These are phyloP conservation scores for Prochilodus magdalenae DNA, from an alignment of 2,113 vertebrate genomes.

Conservation along the genomic window DNA sequence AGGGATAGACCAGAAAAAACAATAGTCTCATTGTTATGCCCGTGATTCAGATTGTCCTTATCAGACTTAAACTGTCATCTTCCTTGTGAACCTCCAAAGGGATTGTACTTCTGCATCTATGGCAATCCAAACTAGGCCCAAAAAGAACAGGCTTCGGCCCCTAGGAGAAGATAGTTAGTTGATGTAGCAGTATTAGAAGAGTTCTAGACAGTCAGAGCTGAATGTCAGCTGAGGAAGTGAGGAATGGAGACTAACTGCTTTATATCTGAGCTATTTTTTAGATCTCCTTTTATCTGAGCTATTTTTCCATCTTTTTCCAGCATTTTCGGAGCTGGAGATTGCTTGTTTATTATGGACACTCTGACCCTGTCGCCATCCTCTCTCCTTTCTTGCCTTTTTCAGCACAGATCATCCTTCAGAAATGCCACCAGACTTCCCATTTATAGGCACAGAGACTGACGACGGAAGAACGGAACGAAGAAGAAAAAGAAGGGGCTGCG, in stretches of 20 bases:
- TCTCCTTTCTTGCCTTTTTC: slow-evolving; percentile 56
- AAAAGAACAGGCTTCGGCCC: background rate
- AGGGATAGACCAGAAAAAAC: background rate
- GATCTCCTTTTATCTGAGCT: slow-evolving; percentile 49
- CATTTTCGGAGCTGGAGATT: slow-evolving; percentile 55
- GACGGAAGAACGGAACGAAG: slow-evolving; percentile 47
- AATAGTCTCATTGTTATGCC: too few relatives aligned
- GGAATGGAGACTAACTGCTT: slow-evolving; percentile 21
- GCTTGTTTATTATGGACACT: slow-evolving; percentile 51
- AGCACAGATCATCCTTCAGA: slow-evolving; percentile 33
- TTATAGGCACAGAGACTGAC: slow-evolving; percentile 61
- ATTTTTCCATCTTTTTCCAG: slow-evolving; percentile 58
- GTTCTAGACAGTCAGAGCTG: background rate
- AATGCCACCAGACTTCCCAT: slow-evolving; percentile 64
- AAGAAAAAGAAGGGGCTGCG: slow-evolving; percentile 31
- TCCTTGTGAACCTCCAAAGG: background rate
- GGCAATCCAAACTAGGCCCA: background rate
- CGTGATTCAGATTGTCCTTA: background rate
- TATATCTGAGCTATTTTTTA: slow-evolving; percentile 53
- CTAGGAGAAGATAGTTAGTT: background rate
- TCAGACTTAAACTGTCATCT: background rate
- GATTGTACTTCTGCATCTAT: background rate
- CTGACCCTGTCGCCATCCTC: background rate
- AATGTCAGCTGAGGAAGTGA: background rate
- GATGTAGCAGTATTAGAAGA: background rate